Evolutionary conservation across 2,113 vertebrate genomes (phyloP), one percentile per base, ranked within the genome.

Genomic region (Echinops telfairi): DNA sequence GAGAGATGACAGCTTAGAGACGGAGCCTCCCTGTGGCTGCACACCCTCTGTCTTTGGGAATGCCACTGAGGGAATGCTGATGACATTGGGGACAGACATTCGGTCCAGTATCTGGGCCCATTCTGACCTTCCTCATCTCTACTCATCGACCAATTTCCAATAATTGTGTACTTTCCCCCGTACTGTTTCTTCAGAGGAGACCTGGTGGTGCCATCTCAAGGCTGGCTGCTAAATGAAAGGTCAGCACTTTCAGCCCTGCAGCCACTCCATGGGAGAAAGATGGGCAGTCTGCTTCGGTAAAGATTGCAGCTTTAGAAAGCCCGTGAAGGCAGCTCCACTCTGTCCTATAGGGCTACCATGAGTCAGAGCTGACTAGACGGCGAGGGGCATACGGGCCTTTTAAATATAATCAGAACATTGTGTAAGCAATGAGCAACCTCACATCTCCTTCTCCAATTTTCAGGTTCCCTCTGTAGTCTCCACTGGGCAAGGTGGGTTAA

Each of bases 1-100:
- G 75, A 87, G 73, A 86, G 80, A 31, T 5, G 27, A 68, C 27
- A 76, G 71, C 4, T 20, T 71, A 62, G 93, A 95, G 88, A 76
- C 27, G 22, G 4, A 89, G 57, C 23, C 20, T 77, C 27, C 12
- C 47, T 84, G 79, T 86, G 43, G 40, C 60, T 57, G 19, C 25
- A 25, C 0, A 47, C 1, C 1, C 78, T 83, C 68, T 75, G 25
- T 40, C 70, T 91, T 85, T 70, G 36, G 89, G 88, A 91, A 88
- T 40, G 75, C 17, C 16, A 31, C 4, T 1, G 40, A 84, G 4
- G 43, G 83, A 60, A 38, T 9, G 29, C 31, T 12, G 29, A n/a
- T 11, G 25, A 66, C 15, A 7, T 53, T 81, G 62, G 1, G 6
- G 53, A 10, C 4, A 76, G 80, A 7, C 0, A 29, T 14, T 77